Evolutionary conservation across 2,888 invertebrate genomes (phyloP), one percentile per base, ranked within the genome.

Genomic region (Ferrisia virgata): DNA sequence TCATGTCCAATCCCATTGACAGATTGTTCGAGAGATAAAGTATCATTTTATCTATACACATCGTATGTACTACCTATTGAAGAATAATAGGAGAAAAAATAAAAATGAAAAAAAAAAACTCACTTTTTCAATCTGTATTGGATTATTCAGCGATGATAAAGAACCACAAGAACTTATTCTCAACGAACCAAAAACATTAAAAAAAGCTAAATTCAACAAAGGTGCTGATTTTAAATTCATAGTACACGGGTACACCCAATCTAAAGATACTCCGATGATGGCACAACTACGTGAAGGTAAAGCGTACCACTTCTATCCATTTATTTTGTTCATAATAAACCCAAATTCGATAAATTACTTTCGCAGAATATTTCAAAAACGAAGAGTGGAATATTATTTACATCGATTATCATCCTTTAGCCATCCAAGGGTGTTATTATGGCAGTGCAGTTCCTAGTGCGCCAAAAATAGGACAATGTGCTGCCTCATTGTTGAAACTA

Each of bases 391-490:
- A 58, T 58, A 25, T 58, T 25, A 58, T 58, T 11, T 58, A 25
- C 58, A 58, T 58, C 18, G 58, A 58, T 58, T 58, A 58, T 25
- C 11, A 22, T 6, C 58, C 58, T 9, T 25, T 58, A 25, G 78
- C 78, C 25, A 1, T 9, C 4, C 15, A 78, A 5, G 39, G 39
- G 9, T 78, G 78, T 40, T 78, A 78, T 22, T 39, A 22, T 9
- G 39, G 33, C 1, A 25, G 39, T 78, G 0, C 58, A 25, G 22
- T 58, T 13, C 58, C 58, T 9, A 93, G 93, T 87, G 90, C 91
- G 0, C 90, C 91, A 18, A 87, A 91, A 11, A 92, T 91, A 0
- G 92, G 91, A n/a, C 90, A 89, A 87, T 93, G 93, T 86, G 89
- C 90, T 0, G 92, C 91, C 0, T 90, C 91, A 86, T 87, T 93